A percentile compares a stretch with the other conserved stretches of the same genome.
Evolutionary conservation across 2,888 invertebrate genomes (phyloP).

Genomic region (Cephonodes hylas): DNA sequence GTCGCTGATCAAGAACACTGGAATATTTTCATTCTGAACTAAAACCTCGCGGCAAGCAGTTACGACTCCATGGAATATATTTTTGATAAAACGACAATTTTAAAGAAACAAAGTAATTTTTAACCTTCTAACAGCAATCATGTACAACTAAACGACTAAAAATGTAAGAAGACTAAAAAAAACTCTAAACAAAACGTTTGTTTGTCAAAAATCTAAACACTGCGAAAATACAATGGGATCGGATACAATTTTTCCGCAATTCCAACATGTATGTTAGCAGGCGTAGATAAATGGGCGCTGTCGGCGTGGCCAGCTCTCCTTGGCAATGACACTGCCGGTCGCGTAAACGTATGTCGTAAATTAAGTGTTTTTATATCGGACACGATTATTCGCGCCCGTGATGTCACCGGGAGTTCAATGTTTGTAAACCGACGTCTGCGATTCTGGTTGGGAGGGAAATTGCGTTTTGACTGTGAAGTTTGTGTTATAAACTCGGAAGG

Average conservation of each 20-base stretch:
- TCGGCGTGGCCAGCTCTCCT: conserved; percentile 21
- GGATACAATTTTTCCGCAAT: not conserved
- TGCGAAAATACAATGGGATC: not conserved
- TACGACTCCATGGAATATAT: no score
- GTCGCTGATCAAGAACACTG: no score
- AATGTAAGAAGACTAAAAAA: not conserved
- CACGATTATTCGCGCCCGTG: not conserved
- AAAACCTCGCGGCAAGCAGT: no score
- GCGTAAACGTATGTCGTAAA: conserved; percentile 1
- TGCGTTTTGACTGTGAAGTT: no score
- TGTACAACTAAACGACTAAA: not conserved
- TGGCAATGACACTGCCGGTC: conserved; percentile 28
- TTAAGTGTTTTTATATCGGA: not conserved
- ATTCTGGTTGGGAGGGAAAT: not conserved
- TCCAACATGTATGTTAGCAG: conserved; percentile 5
- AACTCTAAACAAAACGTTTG: not conserved
- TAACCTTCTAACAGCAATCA: no score
- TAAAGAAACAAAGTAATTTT: no score
- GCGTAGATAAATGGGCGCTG: conserved; percentile 12
- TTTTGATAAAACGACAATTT: no score
- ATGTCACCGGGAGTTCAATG: conserved; percentile 1
- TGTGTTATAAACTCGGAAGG: no score
- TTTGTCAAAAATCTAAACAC: not conserved
- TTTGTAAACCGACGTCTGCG: not conserved
- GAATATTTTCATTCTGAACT: no score